Conservation (phyloP, 2,113 vertebrate genomes). For the Vicugna pacos region DNA sequence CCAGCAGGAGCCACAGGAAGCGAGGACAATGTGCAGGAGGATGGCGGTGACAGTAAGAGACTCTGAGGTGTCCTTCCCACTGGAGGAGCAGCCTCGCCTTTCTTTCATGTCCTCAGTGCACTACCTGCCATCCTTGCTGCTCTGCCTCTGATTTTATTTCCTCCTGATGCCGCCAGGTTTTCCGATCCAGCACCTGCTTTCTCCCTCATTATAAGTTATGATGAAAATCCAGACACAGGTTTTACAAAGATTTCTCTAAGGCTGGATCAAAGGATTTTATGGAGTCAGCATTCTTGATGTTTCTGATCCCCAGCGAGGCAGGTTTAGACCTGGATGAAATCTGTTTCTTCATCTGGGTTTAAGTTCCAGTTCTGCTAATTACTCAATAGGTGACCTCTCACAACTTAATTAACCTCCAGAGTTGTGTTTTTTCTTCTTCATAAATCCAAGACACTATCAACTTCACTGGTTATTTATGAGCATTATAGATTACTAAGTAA, state of each 20-base stretch:
- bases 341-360: slow-evolving; percentile 45
- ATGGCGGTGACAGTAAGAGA: accelerated
- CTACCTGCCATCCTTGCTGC: accelerated
- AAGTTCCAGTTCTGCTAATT: slow-evolving; percentile 59
- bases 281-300: not conserved
- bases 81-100: accelerated
- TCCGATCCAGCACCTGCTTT: not conserved
- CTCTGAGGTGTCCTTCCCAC: accelerated
- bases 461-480: not conserved
- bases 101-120: accelerated
- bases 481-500: slow-evolving; percentile 41
- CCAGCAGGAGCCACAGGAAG: not conserved
- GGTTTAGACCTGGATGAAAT: not conserved
- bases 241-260: not conserved
- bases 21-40: accelerated
- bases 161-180: not conserved
- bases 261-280: not conserved
- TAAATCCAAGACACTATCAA: slow-evolving; percentile 43
- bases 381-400: slow-evolving; percentile 45
- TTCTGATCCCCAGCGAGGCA: not conserved
- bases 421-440: slow-evolving; percentile 51
- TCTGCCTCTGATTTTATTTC: not conserved
- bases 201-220: not conserved
- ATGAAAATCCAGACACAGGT: not conserved
- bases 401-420: slow-evolving; percentile 65